Evolutionary conservation across 2,797 vertebrate genomes (phyloP).

Genomic region (Rhinoraja longicauda): DNA sequence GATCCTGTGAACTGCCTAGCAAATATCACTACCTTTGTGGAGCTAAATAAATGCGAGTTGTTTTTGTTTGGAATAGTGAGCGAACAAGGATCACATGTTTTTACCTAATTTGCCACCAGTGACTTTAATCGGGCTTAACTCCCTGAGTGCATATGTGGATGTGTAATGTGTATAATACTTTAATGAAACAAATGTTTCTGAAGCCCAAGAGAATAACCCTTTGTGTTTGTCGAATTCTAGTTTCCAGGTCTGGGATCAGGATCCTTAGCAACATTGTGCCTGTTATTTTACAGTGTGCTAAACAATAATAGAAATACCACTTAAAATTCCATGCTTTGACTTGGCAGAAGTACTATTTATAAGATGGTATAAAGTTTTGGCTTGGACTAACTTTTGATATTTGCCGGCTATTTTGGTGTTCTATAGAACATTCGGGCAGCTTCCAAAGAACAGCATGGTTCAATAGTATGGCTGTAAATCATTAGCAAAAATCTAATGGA

Average conservation of each 20-base stretch:
- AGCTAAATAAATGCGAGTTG: not conserved
- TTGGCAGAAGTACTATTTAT: not conserved
- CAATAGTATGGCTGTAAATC: slow-evolving; percentile 20
- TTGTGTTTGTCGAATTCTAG: not conserved
- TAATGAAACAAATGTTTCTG: not conserved
- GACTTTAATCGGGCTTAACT: not conserved
- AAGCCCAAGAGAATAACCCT: not conserved
- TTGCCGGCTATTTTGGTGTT: not conserved
- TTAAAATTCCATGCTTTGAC: not conserved
- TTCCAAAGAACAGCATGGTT: slow-evolving; percentile 36
- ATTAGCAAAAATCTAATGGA: slow-evolving; percentile 33
- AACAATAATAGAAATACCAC: slow-evolving; percentile 17
- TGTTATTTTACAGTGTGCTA: slow-evolving; percentile 23
- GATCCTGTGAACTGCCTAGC: not conserved
- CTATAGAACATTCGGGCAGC: not conserved
- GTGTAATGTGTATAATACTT: not conserved
- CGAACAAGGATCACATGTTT: not conserved
- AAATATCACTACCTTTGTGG: not conserved
- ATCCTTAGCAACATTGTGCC: not conserved
- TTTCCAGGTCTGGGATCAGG: not conserved
- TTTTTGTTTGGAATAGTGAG: not conserved
- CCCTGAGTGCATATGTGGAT: not conserved
- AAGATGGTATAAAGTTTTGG: slow-evolving; percentile 6
- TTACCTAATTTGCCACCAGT: not conserved
- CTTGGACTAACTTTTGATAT: not conserved